Conservation (phyloP, 2,113 vertebrate species). For the Petromus typicus region DNA sequence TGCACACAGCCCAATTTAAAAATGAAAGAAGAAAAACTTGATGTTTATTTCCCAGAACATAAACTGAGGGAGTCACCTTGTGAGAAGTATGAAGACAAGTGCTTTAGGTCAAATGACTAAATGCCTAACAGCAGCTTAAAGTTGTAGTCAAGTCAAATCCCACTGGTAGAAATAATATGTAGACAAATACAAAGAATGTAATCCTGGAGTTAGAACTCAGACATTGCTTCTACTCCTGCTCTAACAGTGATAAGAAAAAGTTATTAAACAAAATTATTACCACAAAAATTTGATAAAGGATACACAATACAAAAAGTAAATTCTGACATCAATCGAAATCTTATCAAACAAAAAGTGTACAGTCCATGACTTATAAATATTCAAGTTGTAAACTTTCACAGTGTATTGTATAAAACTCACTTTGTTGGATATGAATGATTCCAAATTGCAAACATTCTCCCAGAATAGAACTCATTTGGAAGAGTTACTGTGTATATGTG, state of each 20-base stretch:
- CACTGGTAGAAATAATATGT: background rate
- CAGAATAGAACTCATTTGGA: background rate
- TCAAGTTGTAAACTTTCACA: background rate
- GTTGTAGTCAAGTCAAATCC: too few species aligned
- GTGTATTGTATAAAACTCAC: background rate
- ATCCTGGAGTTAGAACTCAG: too few species aligned
- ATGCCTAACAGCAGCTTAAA: background rate
- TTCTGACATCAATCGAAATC: background rate
- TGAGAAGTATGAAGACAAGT: background rate
- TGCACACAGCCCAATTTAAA: background rate
- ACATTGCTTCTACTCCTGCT: background rate
- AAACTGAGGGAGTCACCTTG: background rate
- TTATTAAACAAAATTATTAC: background rate
- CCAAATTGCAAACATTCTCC: background rate
- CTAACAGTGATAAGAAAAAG: background rate
- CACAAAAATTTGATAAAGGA: background rate
- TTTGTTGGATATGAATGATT: too few species aligned
- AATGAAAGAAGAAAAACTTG: background rate
- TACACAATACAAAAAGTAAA: background rate
- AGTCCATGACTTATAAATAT: too few species aligned
- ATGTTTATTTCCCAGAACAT: background rate
- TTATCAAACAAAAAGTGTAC: background rate
- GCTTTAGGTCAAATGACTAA: background rate
- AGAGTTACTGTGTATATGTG: background rate
- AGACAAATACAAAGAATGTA: background rate